Evolutionary conservation across 2,888 invertebrate species (phyloP).

Genomic region (Lasioglossum villosulum): DNA sequence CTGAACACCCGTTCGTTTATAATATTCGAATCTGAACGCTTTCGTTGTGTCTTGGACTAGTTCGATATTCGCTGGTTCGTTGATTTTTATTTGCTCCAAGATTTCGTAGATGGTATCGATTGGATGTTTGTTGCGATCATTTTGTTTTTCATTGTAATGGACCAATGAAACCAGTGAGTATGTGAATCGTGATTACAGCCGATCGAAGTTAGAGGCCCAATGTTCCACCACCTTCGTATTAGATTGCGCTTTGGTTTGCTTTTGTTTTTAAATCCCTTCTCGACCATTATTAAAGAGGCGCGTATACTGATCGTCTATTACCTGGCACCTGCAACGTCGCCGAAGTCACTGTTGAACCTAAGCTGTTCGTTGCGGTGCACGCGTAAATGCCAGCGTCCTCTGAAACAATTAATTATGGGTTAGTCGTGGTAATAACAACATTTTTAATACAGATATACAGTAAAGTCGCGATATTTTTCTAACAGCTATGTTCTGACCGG

Average conservation of each 20-base stretch:
- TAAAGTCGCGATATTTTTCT: no score
- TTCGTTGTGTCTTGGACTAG: not conserved
- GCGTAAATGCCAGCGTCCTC: constrained; percentile 92
- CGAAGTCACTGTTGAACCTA: constrained; percentile 89
- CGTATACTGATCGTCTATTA: constrained; percentile 87
- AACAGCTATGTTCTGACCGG: no score
- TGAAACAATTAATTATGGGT: constrained; percentile 77
- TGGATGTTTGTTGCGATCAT: not conserved
- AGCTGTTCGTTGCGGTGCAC: constrained; percentile 90
- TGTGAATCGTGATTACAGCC: constrained; percentile 30
- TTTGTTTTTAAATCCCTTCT: constrained; percentile 52
- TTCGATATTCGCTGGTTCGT: not conserved
- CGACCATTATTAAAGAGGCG: constrained; percentile 73
- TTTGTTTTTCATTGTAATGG: not conserved
- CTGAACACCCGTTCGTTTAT: no score
- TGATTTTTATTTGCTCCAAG: not conserved
- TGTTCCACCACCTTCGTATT: constrained; percentile 79
- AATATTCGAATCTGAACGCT: not conserved
- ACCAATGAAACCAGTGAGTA: constrained; percentile 27
- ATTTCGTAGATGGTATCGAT: not conserved
- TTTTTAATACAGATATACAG: not conserved
- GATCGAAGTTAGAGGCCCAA: constrained; percentile 66
- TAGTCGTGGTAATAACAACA: not conserved
- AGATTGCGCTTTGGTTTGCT: constrained; percentile 42
- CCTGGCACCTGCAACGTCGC: constrained; percentile 89